Base-by-base conservation (phyloP, 2,888 invertebrate genomes). In the Callyntrura guangdongensis region DNA sequence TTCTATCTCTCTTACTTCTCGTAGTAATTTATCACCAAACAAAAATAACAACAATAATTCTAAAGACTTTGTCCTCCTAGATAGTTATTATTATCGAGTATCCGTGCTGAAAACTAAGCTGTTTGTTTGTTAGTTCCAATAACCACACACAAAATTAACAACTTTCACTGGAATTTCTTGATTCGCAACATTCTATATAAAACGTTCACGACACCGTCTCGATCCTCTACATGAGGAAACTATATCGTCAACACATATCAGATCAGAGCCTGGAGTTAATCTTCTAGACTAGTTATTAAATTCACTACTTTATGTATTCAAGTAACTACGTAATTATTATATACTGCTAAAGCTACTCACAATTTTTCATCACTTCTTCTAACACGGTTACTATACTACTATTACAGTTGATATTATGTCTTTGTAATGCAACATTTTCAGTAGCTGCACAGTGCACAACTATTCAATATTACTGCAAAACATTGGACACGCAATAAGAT, bases 241-340 rank as follows among this genome's bases (percentile, higher is more conserved):
- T 56, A 59, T 74, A 85, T 89, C 77, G 64, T 82, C 85, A 90
- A 81, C 69, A 90, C 90, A 90, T 90, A 90, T 90, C 90, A 90
- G 74, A 82, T 90, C 74, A 47, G 69, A 86, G 90, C 90, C 90
- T 90, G 86, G 81, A 90, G 22, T 90, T 81, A 90, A 72, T 27
- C 22, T 67, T 79, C 36, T 89, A 82, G 64, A 56, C n/a, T 87
- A 87, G 49, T 77, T 87, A 36, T 81, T 36, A 64, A 53, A 49
- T 2, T 36, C 36, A 36, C 47, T 27, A 45, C 20, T 79, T 86
- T 49, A 84, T 69, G 69, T 56, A 36, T 53, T 27, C n/a, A 67
- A 84, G 67, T 27, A 67, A 27, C 59, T 59, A 59, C n/a, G 45
- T 82, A 56, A n/a, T n/a, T 22, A 77, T 17, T 49, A 61, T 83